Percentiles rank a stretch among this genome's conserved stretches.
Evolutionary conservation across 2,888 invertebrate species (phyloP).

Genomic region (Tribolium freemani): DNA sequence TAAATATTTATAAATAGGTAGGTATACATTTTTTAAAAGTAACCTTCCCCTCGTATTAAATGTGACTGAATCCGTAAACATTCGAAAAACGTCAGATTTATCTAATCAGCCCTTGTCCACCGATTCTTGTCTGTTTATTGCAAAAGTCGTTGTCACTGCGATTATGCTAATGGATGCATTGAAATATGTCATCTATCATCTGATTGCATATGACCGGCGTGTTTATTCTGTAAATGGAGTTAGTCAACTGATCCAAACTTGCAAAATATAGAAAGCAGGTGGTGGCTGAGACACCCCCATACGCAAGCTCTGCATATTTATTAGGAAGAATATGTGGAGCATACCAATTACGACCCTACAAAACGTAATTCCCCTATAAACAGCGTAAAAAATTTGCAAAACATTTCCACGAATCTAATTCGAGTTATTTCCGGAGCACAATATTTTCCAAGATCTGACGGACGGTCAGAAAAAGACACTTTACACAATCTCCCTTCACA

Average conservation of each 20-base stretch:
- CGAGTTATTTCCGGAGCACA: neutral
- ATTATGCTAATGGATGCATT: neutral
- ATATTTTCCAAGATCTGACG: neutral
- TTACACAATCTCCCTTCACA: slow-evolving; percentile 14
- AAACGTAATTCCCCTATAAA: slow-evolving; percentile 30
- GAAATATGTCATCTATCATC: neutral
- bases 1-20: too few relatives aligned
- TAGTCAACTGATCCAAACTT: slow-evolving; percentile 22
- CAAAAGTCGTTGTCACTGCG: neutral
- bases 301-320: slow-evolving; percentile 38
- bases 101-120: neutral
- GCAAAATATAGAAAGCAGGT: slow-evolving; percentile 41
- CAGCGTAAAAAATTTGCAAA: slow-evolving; percentile 1
- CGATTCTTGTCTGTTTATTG: neutral
- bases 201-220: neutral
- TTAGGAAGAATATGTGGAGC: slow-evolving; percentile 21
- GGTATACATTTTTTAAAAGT: too few relatives aligned
- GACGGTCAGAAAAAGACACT: slow-evolving; percentile 14
- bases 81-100: slow-evolving; percentile 1
- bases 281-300: slow-evolving; percentile 37
- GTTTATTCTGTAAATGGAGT: slow-evolving; percentile 37
- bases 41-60: too few relatives aligned
- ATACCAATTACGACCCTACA: slow-evolving; percentile 32
- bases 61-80: neutral
- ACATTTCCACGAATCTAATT: neutral